Base-by-base conservation (phyloP, 2,888 invertebrate genomes). In the Hypena proboscidalis region DNA sequence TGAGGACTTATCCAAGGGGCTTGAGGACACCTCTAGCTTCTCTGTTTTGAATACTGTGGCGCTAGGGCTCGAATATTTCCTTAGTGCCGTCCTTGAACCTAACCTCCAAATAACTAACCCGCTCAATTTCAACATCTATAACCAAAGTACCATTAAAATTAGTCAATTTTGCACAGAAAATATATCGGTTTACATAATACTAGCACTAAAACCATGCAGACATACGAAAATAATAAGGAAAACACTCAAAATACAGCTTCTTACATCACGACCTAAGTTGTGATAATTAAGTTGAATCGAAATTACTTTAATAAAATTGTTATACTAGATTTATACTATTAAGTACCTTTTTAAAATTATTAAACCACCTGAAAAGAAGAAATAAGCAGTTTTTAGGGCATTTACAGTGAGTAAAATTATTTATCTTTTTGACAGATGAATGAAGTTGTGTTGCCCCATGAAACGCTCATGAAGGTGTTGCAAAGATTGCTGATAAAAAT, bases 1-100 rank as follows among this genome's bases (percentile, higher is more conserved):
- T 1, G 59, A 11, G 35, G 53, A 67, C 47, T 81, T 78, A 11
- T 77, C 78, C 6, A 75, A 23, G 13, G 78, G 48, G 32, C 58
- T 73, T 37, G 69, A 73, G 23, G 77, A 58, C 7, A 74, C 40
- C 6, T 83, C 83, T 10, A 79, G 42, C 53, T 85, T 85, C 8
- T 85, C 95, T 4, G 95, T 96, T 23, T 93, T 96, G 9, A 95
- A 95, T 26, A 96, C 96, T 6, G 96, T 95, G 7, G 97, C 96
- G 4, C 97, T 97, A 71, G 97, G 96, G 20, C 73, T 73, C 0
- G 86, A 82, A 52, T 85, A 89, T 46, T 82, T 83, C 48, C 85
- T 77, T 42, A 85, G 37, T 31, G 69, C 69, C 7, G 80, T 74
- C 64, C 86, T 76, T 42, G 83, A 74, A 62, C 90, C 83, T 91